These are phyloP conservation scores for Drosophila quadrilineata DNA, from an alignment of 1,140 invertebrate genomes.

Conservation along the genomic window DNA sequence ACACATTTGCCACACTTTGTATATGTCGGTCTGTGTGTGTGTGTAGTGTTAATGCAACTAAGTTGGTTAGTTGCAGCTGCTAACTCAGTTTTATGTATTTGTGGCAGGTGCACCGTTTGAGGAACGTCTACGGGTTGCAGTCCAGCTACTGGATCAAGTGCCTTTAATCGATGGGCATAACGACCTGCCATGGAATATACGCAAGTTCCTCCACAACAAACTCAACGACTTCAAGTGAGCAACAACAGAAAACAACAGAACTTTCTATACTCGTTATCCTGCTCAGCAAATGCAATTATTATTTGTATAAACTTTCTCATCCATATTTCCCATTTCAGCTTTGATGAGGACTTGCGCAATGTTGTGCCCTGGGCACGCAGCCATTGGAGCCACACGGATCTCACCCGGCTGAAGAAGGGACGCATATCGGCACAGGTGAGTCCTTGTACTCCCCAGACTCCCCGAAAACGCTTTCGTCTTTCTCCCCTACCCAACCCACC, in stretches of 20 bases:
- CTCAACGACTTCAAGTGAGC: slow-evolving; percentile 89
- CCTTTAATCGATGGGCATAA: slow-evolving; percentile 91
- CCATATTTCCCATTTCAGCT: slow-evolving; percentile 70
- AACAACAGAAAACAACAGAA: too few relatives aligned
- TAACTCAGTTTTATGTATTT: slow-evolving; percentile 26
- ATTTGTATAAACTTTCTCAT: slow-evolving; percentile 33
- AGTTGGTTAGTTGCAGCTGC: slow-evolving; percentile 52
- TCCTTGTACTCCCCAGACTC: not conserved
- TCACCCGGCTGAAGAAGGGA: slow-evolving; percentile 89
- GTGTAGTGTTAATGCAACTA: slow-evolving; percentile 48
- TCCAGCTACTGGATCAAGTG: slow-evolving; percentile 84
- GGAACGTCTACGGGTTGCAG: slow-evolving; percentile 85
- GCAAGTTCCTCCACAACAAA: slow-evolving; percentile 93
- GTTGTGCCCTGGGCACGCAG: slow-evolving; percentile 89
- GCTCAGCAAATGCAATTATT: slow-evolving; percentile 48
- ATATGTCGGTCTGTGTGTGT: slow-evolving; percentile 9
- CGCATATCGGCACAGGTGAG: slow-evolving; percentile 92
- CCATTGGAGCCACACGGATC: slow-evolving; percentile 92
- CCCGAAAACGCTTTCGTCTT: too few relatives aligned
- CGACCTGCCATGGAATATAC: slow-evolving; percentile 94
- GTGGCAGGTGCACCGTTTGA: slow-evolving; percentile 83
- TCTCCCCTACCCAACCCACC: too few relatives aligned
- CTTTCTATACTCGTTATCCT: too few relatives aligned
- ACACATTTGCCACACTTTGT: not conserved
- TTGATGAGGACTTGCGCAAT: slow-evolving; percentile 87